Evolutionary conservation across 2,113 vertebrate genomes (phyloP).

Genomic region (Sceloporus tristichus): DNA sequence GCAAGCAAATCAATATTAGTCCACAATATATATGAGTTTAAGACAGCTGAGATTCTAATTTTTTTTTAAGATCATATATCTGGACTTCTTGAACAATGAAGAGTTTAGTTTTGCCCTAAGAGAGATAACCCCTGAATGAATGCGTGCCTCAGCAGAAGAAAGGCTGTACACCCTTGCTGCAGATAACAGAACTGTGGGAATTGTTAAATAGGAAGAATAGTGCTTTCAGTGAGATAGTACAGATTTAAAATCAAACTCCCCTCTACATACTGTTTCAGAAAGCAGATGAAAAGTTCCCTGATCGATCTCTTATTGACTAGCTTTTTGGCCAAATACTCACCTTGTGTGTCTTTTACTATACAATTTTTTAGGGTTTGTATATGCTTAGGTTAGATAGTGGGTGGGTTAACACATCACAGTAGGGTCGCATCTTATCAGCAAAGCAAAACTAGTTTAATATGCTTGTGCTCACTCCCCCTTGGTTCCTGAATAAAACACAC

Average conservation of each 20-base stretch:
- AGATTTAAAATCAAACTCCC: neutral
- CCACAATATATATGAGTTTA: fast-evolving
- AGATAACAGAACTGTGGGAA: neutral
- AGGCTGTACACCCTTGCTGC: too few species aligned
- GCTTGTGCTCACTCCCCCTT: too few species aligned
- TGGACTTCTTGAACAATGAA: neutral
- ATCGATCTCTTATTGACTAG: neutral
- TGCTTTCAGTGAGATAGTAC: neutral
- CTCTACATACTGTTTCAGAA: neutral
- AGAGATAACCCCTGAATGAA: too few species aligned
- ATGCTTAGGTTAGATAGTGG: neutral
- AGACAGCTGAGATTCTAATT: fast-evolving
- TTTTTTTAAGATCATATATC: neutral
- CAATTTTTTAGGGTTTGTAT: neutral
- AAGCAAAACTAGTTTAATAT: too few species aligned
- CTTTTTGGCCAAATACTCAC: neutral
- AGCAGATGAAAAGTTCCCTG: neutral
- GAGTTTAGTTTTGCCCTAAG: neutral
- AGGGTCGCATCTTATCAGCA: too few species aligned
- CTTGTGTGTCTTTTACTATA: neutral
- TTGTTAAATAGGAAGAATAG: neutral
- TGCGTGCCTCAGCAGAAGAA: too few species aligned
- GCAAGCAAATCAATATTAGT: conserved; percentile 38
- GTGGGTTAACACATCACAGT: too few species aligned
- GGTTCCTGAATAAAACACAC: too few species aligned